Base-by-base conservation (phyloP, 2,113 vertebrate genomes). In the Speoplatyrhinus poulsoni region DNA sequence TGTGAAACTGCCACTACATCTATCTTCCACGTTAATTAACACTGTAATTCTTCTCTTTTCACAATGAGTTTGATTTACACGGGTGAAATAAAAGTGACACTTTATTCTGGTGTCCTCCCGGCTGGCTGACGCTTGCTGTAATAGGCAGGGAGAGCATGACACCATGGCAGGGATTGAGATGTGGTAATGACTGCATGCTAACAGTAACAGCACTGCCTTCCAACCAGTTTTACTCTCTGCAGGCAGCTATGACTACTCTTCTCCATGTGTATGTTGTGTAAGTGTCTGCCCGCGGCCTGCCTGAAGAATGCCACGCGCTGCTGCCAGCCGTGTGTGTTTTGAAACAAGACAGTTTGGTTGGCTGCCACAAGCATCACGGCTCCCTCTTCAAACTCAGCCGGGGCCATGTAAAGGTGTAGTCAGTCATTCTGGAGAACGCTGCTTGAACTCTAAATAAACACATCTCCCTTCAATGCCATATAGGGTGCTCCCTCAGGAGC, bases 261-360 rank as follows among this genome's bases (percentile, higher is more conserved):
- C 67, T 73, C 48, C 68, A 0, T 67, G 60, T 62, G 52, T 65
- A 36, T 52, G 70, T 48, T 49, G 64, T 68, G 65, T 16, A 62
- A 12, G 59, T 76, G 54, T 73, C 72, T 55, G 64, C 48, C 10
- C 9, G 41, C 63, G 15, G 72, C 50, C 73, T 61, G 68, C 1
- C 54, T 8, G 7, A 76, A 66, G 85, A 84, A 86, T 73, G 70
- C 58, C 49, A 61, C 76, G 9, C 65, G 62, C 41, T 75, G 67
- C 77, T 75, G 67, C 77, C 77, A 88, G 80, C 81, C 77, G 82
- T 81, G 85, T 79, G 84, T 78, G 77, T 66, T 47, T 15, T 32
- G 65, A 8, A 41, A 86, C 64, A 66, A 76, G 67, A 77, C 80
- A 82, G 71, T 72, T 70, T 74, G 77, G n/a, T 74, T 64, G 69